A percentile compares a stretch with the other conserved stretches of the same genome.
These are phyloP conservation scores for Amphiprion percula DNA, from an alignment of 2,113 vertebrate species.

Conservation along the genomic window DNA sequence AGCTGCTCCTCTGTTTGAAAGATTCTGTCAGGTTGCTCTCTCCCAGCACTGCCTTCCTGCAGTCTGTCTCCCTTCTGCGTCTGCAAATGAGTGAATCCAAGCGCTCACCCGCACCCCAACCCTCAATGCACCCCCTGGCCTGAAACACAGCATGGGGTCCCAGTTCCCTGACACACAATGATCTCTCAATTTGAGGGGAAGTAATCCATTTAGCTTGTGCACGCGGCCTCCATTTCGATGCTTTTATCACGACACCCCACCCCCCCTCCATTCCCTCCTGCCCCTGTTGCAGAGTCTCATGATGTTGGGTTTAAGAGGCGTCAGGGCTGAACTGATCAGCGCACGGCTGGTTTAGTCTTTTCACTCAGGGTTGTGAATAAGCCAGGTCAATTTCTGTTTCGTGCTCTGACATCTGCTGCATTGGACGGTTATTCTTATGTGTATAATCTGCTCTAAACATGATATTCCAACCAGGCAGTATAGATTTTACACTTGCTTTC, in stretches of 20 bases:
- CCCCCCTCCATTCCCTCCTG: neutral
- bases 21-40: conserved; percentile 57
- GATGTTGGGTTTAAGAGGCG: conserved; percentile 53
- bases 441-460: conserved; percentile 16
- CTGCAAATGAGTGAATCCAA: conserved; percentile 64
- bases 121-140: conserved; percentile 53
- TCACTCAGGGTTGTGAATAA: conserved; percentile 44
- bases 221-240: conserved; percentile 56
- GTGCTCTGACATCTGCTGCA: conserved; percentile 50
- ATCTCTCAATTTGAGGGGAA: conserved; percentile 81
- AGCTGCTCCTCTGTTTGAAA: conserved; percentile 58
- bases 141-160: conserved; percentile 66
- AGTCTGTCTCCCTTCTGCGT: conserved; percentile 48
- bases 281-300: conserved; percentile 33
- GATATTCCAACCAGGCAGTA: conserved; percentile 20
- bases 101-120: conserved; percentile 44
- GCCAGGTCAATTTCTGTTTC: conserved; percentile 51
- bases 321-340: conserved; percentile 57
- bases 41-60: conserved; percentile 43
- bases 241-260: conserved; percentile 42
- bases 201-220: conserved; percentile 78
- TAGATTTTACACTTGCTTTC: neutral
- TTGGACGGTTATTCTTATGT: conserved; percentile 25
- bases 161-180: conserved; percentile 73
- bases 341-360: conserved; percentile 59